Conservation (phyloP, 2,888 invertebrate species). For the Entomobrya multifasciata region DNA sequence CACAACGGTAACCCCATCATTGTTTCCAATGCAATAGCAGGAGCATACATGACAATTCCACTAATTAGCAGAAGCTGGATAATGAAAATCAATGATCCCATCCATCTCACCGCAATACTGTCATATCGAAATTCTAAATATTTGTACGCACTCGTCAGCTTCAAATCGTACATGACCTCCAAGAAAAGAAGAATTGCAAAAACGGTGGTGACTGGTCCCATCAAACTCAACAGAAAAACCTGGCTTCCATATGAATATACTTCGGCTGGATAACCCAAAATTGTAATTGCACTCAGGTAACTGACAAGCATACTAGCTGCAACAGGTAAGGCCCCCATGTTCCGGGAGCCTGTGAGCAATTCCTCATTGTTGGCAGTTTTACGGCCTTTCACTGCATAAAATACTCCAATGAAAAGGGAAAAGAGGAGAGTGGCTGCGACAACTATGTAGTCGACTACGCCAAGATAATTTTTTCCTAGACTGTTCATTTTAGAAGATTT, state of each 20-base stretch:
- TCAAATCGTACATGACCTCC: conserved; percentile 74
- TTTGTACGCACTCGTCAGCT: conserved; percentile 77
- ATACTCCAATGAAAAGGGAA: conserved; percentile 75
- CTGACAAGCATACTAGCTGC: conserved; percentile 77
- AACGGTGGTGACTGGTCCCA: conserved; percentile 57
- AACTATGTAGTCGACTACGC: conserved; percentile 75
- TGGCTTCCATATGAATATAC: conserved; percentile 77
- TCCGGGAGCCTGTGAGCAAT: conserved; percentile 76
- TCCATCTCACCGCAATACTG: conserved; percentile 71
- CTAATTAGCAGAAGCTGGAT: conserved; percentile 71
- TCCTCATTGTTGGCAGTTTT: conserved; percentile 74
- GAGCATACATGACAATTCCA: conserved; percentile 77
- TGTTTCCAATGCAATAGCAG: conserved; percentile 76
- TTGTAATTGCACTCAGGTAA: conserved; percentile 68
- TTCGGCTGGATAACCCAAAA: conserved; percentile 76
- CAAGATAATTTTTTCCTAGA: conserved; percentile 71
- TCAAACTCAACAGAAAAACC: conserved; percentile 69
- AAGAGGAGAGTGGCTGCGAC: conserved; percentile 71
- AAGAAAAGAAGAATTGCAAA: conserved; percentile 71
- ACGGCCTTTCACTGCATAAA: conserved; percentile 65
- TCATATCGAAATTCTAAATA: conserved; percentile 77
- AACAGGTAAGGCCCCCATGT: conserved; percentile 76
- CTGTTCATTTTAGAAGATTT: conserved; percentile 45
- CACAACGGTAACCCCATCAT: conserved; percentile 78
- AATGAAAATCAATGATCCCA: conserved; percentile 76